phyloP scores from a whole-genome alignment of 2,797 vertebrate species.

The Fistularia tabacaria region DNA sequence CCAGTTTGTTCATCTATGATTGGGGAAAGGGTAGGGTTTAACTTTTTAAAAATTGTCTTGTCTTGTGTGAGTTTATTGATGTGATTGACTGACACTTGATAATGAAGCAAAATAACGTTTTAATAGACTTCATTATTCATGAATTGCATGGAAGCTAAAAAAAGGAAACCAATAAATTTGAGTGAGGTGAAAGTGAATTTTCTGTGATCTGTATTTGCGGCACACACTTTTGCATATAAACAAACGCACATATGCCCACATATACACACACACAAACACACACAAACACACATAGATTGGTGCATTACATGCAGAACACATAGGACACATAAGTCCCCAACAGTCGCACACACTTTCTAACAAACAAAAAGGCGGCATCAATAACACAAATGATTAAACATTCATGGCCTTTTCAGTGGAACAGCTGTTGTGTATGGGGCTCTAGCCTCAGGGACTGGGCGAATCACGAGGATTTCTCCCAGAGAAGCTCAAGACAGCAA shows the following conservation, averaged over 20 bases:
- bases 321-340: conserved; percentile 53
- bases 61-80: conserved; percentile 33
- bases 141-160: conserved; percentile 31
- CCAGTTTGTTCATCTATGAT: conserved; percentile 51
- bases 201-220: neutral
- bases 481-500: conserved; percentile 78
- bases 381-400: conserved; percentile 88
- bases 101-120: conserved; percentile 45
- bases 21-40: conserved; percentile 38
- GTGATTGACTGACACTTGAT: conserved; percentile 46
- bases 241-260: too few relatives aligned
- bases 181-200: conserved; percentile 12
- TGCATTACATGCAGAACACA: conserved; percentile 52
- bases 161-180: conserved; percentile 18
- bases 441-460: conserved; percentile 74
- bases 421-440: conserved; percentile 79
- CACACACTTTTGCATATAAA: neutral
- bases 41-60: conserved; percentile 45
- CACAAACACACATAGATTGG: conserved; percentile 32
- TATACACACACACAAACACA: conserved; percentile 1
- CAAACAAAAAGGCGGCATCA: conserved; percentile 81
- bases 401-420: conserved; percentile 81
- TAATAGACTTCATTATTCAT: conserved; percentile 52
- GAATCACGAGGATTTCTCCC: conserved; percentile 78
- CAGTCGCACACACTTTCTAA: conserved; percentile 67